Percentiles rank a stretch among this genome's conserved stretches.
phyloP scores from a whole-genome alignment of 2,113 vertebrate genomes.

The Pseudorectes ferrugineus region DNA sequence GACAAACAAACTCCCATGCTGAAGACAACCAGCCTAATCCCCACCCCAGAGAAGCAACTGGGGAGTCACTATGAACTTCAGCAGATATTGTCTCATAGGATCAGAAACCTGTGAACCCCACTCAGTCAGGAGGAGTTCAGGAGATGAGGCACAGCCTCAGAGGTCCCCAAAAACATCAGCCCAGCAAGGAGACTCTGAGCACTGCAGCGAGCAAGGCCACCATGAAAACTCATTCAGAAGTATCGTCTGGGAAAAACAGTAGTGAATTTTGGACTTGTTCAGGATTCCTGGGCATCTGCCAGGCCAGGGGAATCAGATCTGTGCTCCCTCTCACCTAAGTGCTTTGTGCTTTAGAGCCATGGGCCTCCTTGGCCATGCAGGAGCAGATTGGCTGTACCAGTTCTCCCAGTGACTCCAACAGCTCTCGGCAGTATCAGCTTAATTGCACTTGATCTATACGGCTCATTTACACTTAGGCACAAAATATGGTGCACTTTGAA shows the following conservation, averaged over 20 bases:
- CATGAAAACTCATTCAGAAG: background rate
- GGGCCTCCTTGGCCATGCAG: background rate
- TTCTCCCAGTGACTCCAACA: background rate
- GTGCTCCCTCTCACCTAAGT: background rate
- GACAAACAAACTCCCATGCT: background rate
- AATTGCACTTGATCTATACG: background rate
- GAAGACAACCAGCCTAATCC: background rate
- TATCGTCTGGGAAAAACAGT: background rate
- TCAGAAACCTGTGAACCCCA: background rate
- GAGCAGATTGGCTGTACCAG: background rate
- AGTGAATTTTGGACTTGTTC: background rate
- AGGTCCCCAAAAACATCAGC: background rate
- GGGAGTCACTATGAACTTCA: background rate
- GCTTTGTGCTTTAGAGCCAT: background rate
- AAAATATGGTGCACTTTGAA: background rate
- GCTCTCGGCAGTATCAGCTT: rapidly evolving
- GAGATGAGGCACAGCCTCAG: background rate
- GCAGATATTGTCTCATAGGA: background rate
- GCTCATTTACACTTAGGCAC: background rate
- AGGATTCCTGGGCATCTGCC: background rate
- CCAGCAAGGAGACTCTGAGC: background rate
- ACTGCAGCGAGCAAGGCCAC: rapidly evolving
- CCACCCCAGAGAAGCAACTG: background rate
- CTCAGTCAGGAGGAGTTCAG: background rate
- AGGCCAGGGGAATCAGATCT: background rate